Conservation (phyloP, 2,113 vertebrate genomes). For the Camelus dromedarius region DNA sequence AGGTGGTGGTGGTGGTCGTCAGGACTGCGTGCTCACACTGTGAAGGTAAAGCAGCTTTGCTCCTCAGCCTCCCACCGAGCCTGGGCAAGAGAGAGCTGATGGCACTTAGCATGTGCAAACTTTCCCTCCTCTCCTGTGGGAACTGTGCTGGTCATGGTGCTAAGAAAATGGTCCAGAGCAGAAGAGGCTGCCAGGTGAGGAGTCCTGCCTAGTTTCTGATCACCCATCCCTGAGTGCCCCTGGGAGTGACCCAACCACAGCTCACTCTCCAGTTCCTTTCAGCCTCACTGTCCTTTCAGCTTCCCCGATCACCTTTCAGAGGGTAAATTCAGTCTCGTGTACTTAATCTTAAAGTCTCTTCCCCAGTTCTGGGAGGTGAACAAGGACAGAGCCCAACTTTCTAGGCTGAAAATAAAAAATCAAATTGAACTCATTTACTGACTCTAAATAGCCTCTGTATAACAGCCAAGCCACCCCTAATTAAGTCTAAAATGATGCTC, state of each 20-base stretch:
- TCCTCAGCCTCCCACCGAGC: background rate
- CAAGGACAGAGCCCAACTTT: slow-evolving; percentile 35
- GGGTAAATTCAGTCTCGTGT: background rate
- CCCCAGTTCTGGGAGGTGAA: background rate
- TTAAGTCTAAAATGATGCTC: slow-evolving; percentile 80
- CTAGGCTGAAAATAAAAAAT: slow-evolving; percentile 41
- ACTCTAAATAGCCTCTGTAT: slow-evolving; percentile 52
- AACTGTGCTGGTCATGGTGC: background rate
- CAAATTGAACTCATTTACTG: slow-evolving; percentile 56
- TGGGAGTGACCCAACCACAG: background rate
- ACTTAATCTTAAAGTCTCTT: slow-evolving; percentile 54
- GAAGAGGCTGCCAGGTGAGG: background rate
- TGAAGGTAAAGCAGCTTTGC: background rate
- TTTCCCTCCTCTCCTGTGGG: background rate
- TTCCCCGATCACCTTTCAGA: background rate
- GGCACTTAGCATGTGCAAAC: background rate
- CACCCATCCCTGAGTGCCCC: background rate
- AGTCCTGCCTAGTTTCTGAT: background rate
- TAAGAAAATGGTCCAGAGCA: background rate
- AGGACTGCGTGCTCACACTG: background rate
- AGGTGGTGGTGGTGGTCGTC: background rate
- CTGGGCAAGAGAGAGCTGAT: background rate
- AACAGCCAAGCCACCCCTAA: slow-evolving; percentile 78
- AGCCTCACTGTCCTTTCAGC: background rate
- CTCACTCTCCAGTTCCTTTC: background rate